Evolutionary conservation across 2,797 vertebrate species (phyloP).

Genomic region (Xiphophorus birchmanni): DNA sequence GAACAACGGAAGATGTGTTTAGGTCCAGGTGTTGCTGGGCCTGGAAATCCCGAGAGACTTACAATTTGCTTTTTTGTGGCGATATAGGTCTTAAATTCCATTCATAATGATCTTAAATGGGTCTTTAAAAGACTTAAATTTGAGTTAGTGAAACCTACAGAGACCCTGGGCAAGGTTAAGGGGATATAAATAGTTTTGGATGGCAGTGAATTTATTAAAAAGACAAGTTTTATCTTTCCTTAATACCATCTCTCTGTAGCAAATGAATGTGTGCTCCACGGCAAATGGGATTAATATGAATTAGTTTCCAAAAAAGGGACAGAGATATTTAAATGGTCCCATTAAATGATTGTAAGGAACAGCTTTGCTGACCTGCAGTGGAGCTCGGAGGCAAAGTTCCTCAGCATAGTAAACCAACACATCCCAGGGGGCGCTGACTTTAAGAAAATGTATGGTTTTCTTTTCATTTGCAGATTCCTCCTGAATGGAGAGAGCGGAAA

Average conservation of each 20-base stretch:
- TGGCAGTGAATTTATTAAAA: background rate
- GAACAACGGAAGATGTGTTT: conserved; percentile 75
- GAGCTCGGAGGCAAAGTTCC: conserved; percentile 82
- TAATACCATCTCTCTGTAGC: background rate
- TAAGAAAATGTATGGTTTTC: conserved; percentile 82
- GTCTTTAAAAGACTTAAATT: no score
- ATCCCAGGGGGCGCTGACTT: conserved; percentile 83
- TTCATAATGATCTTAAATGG: no score
- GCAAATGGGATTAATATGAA: background rate
- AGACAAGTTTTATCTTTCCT: background rate
- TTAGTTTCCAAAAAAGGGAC: background rate
- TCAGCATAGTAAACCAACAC: conserved; percentile 80
- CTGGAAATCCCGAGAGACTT: conserved; percentile 48
- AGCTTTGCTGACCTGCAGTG: conserved; percentile 74
- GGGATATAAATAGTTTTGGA: background rate
- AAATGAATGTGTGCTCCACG: background rate
- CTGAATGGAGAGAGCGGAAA: conserved; percentile 46
- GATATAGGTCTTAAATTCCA: no score
- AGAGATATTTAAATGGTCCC: background rate
- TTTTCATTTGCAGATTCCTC: conserved; percentile 79
- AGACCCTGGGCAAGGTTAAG: background rate
- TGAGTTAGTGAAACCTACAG: no score
- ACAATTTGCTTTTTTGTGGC: no score
- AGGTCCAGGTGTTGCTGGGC: conserved; percentile 79
- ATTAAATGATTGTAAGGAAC: background rate